A percentile compares a stretch with the other conserved stretches of the same genome.
Evolutionary conservation across 2,113 vertebrate genomes (phyloP).

Genomic region (Illadopsis cleaveri): DNA sequence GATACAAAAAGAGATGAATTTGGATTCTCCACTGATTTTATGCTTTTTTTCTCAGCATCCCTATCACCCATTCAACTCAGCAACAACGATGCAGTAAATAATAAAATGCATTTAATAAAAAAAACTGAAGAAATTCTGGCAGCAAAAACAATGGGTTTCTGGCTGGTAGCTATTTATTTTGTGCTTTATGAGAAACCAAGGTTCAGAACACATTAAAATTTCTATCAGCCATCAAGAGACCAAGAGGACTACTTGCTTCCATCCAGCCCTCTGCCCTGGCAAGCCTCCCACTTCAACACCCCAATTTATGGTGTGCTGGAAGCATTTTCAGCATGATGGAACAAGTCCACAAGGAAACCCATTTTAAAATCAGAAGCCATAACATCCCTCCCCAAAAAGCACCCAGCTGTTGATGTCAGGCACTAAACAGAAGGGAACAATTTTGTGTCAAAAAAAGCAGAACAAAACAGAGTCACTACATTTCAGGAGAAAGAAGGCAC

Average conservation of each 20-base stretch:
- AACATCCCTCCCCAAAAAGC: neutral
- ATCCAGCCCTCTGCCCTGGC: neutral
- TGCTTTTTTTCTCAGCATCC: neutral
- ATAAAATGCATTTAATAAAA: neutral
- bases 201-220: neutral
- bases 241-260: neutral
- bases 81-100: neutral
- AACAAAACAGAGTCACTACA: neutral
- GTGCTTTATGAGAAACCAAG: neutral
- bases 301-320: neutral
- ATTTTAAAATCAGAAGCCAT: neutral
- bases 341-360: neutral
- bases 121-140: neutral
- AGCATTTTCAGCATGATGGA: neutral
- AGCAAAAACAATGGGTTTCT: neutral
- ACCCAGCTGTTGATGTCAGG: neutral
- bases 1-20: neutral
- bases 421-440: neutral
- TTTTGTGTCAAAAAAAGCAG: neutral
- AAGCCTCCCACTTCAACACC: neutral
- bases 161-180: neutral
- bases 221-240: neutral
- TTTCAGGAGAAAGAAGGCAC: neutral
- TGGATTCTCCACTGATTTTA: neutral
- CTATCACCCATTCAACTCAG: neutral